Evolutionary conservation across 2,113 vertebrate species (phyloP), one percentile per base, ranked within the genome.

Genomic region (Mormyrus iriodes): DNA sequence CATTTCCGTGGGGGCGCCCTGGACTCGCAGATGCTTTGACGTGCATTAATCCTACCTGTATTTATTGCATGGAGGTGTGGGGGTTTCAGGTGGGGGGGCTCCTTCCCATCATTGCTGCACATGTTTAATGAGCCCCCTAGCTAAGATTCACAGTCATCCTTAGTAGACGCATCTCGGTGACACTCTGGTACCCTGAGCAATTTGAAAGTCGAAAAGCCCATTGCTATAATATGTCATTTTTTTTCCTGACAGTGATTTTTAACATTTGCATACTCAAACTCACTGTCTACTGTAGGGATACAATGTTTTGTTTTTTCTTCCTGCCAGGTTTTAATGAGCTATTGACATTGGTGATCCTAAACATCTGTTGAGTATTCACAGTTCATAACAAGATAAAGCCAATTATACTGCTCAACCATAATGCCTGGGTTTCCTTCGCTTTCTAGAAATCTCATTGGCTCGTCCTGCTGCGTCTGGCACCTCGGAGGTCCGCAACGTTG

Each of bases 291-390:
- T 55, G 52, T 86, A 91, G 24, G 12, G 90, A 90, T 79, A 58
- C 86, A 86, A 90, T 88, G 86, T 91, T 85, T 90, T 52, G 90
- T 87, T 88, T 19, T 73, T 15, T 9, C 17, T 52, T 90, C 69
- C 90, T 88, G 90, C 88, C 90, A 89, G 65, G 83, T 93, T 94
- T 94, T 94, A 95, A 95, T 95, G 95, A 96, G 93, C 92, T 95
- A 93, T 95, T 94, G 93, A 94, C 93, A 92, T 92, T 84, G 91
- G 91, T 93, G 94, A 95, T 93, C 92, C 91, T 92, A 90, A 94
- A 95, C 94, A 95, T 95, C 94, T 95, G 95, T 93, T 93, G 92
- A 94, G 93, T 93, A 90, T 93, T 93, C 92, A 89, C 91, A 91
- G 92, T 94, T 94, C 92, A 91, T 91, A 91, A 95, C 90, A 79